A percentile compares a stretch with the other conserved stretches of the same genome.
Evolutionary conservation across 2,113 vertebrate genomes (phyloP).

Genomic region (Bubo scandiacus): DNA sequence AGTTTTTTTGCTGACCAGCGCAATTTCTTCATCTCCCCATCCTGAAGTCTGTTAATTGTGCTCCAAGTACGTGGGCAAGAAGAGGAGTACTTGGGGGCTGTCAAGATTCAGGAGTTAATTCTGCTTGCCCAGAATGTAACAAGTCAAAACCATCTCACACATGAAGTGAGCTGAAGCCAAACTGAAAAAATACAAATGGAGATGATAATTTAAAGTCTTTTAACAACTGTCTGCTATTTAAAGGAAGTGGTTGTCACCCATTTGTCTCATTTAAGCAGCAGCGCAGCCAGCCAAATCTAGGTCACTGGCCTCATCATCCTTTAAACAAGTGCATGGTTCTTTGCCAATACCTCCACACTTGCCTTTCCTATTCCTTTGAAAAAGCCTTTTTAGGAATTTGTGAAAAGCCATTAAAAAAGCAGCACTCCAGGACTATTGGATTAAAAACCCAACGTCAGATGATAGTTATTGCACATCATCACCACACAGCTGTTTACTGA

Average conservation of each 20-base stretch:
- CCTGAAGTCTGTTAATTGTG: not conserved
- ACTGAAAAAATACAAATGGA: not conserved
- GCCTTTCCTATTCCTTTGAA: not conserved
- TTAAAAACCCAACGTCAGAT: not conserved
- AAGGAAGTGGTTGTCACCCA: not conserved
- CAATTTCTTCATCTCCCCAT: not conserved
- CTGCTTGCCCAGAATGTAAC: not conserved
- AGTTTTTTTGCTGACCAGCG: not conserved
- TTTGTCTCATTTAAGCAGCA: not conserved
- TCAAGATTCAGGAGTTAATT: not conserved
- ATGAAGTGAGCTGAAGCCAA: not conserved
- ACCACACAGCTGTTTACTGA: not conserved
- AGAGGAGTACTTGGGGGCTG: not conserved
- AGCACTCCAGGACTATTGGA: not conserved
- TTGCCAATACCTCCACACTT: not conserved
- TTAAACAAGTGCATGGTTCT: not conserved
- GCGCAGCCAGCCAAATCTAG: not conserved
- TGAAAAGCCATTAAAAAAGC: not conserved
- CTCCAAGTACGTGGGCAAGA: not conserved
- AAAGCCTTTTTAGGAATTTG: not conserved
- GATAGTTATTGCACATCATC: not conserved
- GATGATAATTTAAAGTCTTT: not conserved
- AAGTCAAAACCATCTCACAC: not conserved
- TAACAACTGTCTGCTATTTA: not conserved
- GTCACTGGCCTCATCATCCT: not conserved